A percentile compares a stretch with the other conserved stretches of the same genome.
Evolutionary conservation across 2,797 vertebrate genomes (phyloP).

Genomic region (Yasuhikotakia modesta): DNA sequence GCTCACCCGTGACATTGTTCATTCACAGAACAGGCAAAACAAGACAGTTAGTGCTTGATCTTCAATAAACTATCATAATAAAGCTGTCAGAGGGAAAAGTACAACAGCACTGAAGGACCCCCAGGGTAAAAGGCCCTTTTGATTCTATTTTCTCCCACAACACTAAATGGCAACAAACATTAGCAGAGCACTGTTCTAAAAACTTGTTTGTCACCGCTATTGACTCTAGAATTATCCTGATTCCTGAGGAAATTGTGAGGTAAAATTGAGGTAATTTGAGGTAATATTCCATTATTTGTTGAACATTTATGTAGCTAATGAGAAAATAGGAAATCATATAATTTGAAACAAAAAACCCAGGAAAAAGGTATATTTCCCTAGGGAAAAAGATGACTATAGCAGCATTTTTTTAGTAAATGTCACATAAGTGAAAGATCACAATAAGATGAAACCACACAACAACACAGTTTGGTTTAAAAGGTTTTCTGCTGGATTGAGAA

Average conservation of each 20-base stretch:
- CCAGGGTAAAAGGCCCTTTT: neutral
- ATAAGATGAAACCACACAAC: too few relatives aligned
- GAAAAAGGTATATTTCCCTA: too few relatives aligned
- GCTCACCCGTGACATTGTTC: conserved; percentile 37
- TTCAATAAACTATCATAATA: conserved; percentile 51
- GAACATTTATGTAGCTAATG: too few relatives aligned
- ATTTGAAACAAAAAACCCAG: too few relatives aligned
- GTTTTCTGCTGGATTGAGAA: too few relatives aligned
- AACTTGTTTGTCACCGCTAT: neutral
- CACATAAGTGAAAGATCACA: too few relatives aligned
- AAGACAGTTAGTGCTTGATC: conserved; percentile 28
- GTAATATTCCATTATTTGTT: too few relatives aligned
- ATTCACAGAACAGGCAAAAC: conserved; percentile 45
- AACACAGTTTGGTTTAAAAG: too few relatives aligned
- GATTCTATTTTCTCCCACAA: neutral
- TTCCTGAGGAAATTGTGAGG: neutral
- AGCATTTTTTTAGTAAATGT: too few relatives aligned
- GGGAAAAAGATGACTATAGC: too few relatives aligned
- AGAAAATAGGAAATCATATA: too few relatives aligned
- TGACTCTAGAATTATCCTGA: neutral
- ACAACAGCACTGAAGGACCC: neutral
- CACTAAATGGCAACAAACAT: conserved; percentile 1
- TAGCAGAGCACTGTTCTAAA: neutral
- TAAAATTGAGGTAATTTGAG: too few relatives aligned
- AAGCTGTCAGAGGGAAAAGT: conserved; percentile 53